Evolutionary conservation across 2,888 invertebrate genomes (phyloP).

Genomic region (Macrostomum cliftonense): DNA sequence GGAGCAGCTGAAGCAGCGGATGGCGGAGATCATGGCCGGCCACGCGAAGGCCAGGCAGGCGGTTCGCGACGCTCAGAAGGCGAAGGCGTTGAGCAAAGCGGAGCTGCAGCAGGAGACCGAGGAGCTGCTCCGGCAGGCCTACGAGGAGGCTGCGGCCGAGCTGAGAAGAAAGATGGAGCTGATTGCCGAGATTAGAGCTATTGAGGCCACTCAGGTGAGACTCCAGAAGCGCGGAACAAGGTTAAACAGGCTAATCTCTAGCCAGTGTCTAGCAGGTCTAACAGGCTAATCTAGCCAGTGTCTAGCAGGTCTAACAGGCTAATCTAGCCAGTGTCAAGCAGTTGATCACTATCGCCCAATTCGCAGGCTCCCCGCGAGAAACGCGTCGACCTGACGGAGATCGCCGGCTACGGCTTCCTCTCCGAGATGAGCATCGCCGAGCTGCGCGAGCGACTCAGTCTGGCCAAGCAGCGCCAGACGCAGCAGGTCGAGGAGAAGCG

Average conservation of each 20-base stretch:
- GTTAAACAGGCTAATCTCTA: too few relatives aligned
- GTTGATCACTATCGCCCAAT: too few relatives aligned
- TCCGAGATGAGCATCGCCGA: slow-evolving; percentile 37
- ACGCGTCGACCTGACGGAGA: slow-evolving; percentile 29
- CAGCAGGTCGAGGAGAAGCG: slow-evolving; percentile 27
- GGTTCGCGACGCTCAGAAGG: slow-evolving; percentile 27
- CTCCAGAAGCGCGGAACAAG: too few relatives aligned
- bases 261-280: too few relatives aligned
- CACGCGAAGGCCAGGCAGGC: slow-evolving; percentile 33
- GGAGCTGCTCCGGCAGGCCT: slow-evolving; percentile 29
- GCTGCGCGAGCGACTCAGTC: slow-evolving; percentile 26
- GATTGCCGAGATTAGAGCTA: slow-evolving; percentile 35
- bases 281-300: too few relatives aligned
- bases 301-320: too few relatives aligned
- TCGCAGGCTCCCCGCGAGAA: slow-evolving; percentile 24
- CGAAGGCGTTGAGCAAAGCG: slow-evolving; percentile 19
- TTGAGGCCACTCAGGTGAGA: slow-evolving; percentile 23
- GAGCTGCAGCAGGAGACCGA: slow-evolving; percentile 30
- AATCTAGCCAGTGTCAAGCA: too few relatives aligned
- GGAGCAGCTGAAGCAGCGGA: slow-evolving; percentile 13
- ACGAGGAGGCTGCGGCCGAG: slow-evolving; percentile 36
- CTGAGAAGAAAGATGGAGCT: slow-evolving; percentile 34
- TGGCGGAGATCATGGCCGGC: slow-evolving; percentile 28
- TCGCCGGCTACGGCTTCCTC: slow-evolving; percentile 30
- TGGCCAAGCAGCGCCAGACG: slow-evolving; percentile 21